These are phyloP conservation scores for Pterostichus madidus DNA, from an alignment of 2,888 invertebrate genomes.

Conservation along the genomic window DNA sequence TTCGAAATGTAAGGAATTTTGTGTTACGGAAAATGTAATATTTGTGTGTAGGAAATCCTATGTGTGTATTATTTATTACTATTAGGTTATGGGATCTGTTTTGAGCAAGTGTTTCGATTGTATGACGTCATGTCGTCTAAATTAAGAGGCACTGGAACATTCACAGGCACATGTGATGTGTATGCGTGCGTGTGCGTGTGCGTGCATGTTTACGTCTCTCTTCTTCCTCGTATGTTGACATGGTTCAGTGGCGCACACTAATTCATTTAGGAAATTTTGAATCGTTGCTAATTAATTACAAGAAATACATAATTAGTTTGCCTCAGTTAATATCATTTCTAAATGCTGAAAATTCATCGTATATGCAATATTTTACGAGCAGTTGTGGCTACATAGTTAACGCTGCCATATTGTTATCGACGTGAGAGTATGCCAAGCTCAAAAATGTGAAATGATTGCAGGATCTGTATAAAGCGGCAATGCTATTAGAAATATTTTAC, in stretches of 20 bases:
- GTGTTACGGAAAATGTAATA: not conserved
- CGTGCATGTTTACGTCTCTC: not conserved
- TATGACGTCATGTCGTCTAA: constrained; percentile 59
- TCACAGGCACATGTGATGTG: constrained; percentile 14
- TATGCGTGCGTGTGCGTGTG: not conserved
- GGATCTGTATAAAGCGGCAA: no score
- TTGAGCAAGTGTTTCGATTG: constrained; percentile 53
- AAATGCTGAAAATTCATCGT: no score
- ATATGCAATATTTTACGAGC: no score
- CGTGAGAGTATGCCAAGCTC: no score
- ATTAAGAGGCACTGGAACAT: constrained; percentile 57
- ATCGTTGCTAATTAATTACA: no score
- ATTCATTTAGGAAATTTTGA: constrained; percentile 2
- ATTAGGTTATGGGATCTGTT: constrained; percentile 46
- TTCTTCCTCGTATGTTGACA: constrained; percentile 20
- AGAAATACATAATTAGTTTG: no score
- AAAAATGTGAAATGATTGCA: no score
- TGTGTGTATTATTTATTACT: constrained; percentile 46
- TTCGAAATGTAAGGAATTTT: no score
- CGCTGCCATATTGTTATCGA: no score
- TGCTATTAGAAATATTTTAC: no score
- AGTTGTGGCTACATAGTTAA: no score
- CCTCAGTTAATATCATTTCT: no score
- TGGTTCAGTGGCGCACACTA: not conserved
- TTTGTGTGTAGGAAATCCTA: constrained; percentile 12